A percentile compares a stretch with the other conserved stretches of the same genome.
phyloP scores from a whole-genome alignment of 1,140 invertebrate species.

The Drosophila rhopaloa region DNA sequence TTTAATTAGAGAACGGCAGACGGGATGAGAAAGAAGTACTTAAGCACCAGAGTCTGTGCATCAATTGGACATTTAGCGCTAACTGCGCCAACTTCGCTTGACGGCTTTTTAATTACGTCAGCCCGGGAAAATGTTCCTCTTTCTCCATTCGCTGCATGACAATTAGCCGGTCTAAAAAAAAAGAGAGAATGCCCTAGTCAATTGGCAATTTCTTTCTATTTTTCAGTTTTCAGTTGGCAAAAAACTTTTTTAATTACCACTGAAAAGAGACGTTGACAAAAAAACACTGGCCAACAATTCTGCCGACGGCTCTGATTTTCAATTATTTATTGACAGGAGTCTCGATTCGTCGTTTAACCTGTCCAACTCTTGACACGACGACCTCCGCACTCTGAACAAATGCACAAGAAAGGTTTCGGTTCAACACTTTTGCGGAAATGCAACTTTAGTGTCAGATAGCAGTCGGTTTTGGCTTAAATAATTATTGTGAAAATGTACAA shows the following conservation, averaged over 20 bases:
- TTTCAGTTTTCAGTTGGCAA: constrained; percentile 12
- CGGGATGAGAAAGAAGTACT: constrained; percentile 40
- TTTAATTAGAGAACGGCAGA: constrained; percentile 75
- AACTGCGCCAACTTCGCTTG: constrained; percentile 65
- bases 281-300: constrained; percentile 21
- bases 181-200: constrained; percentile 47
- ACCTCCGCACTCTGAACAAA: background rate
- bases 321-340: constrained; percentile 74
- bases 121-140: constrained; percentile 33
- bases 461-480: constrained; percentile 14
- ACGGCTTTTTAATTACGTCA: constrained; percentile 82
- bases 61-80: constrained; percentile 74
- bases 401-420: constrained; percentile 8
- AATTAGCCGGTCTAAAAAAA: constrained; percentile 69
- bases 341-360: constrained; percentile 66
- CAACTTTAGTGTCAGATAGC: constrained; percentile 26
- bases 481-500: background rate
- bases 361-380: constrained; percentile 65
- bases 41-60: constrained; percentile 65
- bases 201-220: constrained; percentile 54
- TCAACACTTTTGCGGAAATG: constrained; percentile 40
- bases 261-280: constrained; percentile 45
- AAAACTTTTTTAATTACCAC: constrained; percentile 80
- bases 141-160: constrained; percentile 32
- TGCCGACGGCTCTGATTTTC: constrained; percentile 58